Conservation (phyloP, 2,113 vertebrate species). For the Poeciliopsis occidentalis region DNA sequence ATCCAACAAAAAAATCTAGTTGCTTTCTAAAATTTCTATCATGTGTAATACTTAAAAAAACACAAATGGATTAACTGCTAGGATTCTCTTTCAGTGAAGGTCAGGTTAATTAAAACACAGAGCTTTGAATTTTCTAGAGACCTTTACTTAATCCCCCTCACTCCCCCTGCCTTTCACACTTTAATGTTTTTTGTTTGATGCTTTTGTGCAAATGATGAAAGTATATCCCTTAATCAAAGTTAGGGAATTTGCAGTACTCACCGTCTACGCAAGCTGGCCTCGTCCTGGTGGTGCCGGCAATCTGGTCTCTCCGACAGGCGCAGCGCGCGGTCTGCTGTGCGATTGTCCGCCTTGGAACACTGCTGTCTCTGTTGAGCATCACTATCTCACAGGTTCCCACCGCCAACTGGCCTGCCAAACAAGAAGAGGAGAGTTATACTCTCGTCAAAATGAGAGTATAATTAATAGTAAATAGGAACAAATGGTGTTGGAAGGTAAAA, state of each 20-base stretch:
- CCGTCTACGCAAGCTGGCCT: constrained; percentile 86
- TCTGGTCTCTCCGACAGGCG: constrained; percentile 85
- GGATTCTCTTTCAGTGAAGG: neutral
- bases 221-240: neutral
- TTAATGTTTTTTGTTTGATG: neutral
- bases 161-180: neutral
- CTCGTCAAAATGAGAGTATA: constrained; percentile 45
- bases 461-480: constrained; percentile 51
- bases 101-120: neutral
- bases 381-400: constrained; percentile 87
- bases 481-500: constrained; percentile 35
- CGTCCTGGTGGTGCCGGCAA: constrained; percentile 84
- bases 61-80: neutral
- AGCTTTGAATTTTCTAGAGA: neutral
- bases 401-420: constrained; percentile 82
- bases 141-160: neutral
- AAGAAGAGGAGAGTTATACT: constrained; percentile 42
- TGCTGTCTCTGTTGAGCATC: constrained; percentile 86
- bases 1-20: neutral
- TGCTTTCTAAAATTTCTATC: neutral
- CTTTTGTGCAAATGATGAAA: neutral
- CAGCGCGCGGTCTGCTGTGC: constrained; percentile 87
- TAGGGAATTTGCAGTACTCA: constrained; percentile 59
- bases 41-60: neutral
- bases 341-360: constrained; percentile 82